Base-by-base conservation (phyloP, 2,797 vertebrate species). In the Corythornis leucogaster region DNA sequence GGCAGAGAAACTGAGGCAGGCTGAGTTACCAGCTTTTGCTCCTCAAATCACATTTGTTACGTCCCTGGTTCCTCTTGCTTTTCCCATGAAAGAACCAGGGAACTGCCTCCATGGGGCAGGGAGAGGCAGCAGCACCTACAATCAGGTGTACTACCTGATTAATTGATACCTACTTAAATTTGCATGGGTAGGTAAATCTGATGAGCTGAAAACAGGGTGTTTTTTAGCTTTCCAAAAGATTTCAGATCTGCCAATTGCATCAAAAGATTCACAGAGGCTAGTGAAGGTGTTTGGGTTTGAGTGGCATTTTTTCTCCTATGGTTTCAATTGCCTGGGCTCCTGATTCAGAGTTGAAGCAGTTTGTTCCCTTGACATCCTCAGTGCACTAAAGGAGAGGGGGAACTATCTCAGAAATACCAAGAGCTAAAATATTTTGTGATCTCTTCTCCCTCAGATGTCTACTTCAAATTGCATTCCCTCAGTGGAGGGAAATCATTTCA, bases 401-500 rank as follows among this genome's bases (percentile, higher is more conserved):
- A 90, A 75, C 93, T 86, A 22, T 62, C 94, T 96, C 70, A 68
- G 90, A 95, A 94, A 94, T 59, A 93, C 79, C 92, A 95, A 97
- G 75, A 88, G 57, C 67, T 31, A 12, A 91, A 92, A 92, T 86
- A 53, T 95, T 96, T 93, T 92, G 91, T 90, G 87, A 94, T 97
- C 86, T 86, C 28, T 92, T 91, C 87, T 92, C 64, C 7, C 90
- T 96, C 75, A 82, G 80, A 94, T 91, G 18, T 85, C 13, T 87
- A 71, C 82, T 94, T 95, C 81, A 80, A 43, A 86, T 81, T 50
- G 7, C 82, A 68, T 97, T 87, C 95, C 93, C 92, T 90, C 87
- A 95, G 55, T 85, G 20, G 20, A 92, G 85, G 90, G 75, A 94
- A 96, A 94, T 94, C n/a, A 95, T 97, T 96, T 83, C 84, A 66